phyloP scores from a whole-genome alignment of 1,140 invertebrate species.

The Calliopsis andreniformis region DNA sequence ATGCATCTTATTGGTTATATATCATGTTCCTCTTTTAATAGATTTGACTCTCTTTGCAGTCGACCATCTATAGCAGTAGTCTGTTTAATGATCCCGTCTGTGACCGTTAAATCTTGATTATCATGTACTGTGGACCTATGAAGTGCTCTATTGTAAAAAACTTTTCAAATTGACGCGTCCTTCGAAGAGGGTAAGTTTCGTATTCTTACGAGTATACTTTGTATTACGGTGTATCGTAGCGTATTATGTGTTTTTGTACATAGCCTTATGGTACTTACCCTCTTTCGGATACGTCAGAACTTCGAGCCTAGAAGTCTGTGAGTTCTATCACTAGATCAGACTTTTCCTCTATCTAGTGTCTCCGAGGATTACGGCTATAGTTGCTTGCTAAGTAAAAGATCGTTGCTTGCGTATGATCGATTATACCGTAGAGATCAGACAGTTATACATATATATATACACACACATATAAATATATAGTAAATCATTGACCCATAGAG shows the following conservation, averaged over 20 bases:
- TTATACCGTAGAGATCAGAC: conserved; percentile 35
- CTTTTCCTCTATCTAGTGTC: conserved; percentile 52
- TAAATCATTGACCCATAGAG: neutral
- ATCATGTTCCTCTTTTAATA: conserved; percentile 38
- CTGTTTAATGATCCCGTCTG: conserved; percentile 51
- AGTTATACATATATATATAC: neutral
- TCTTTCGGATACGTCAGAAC: conserved; percentile 58
- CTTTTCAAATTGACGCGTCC: conserved; percentile 56
- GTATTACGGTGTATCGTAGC: conserved; percentile 32
- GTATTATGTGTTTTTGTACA: conserved; percentile 32
- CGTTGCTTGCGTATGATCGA: conserved; percentile 47
- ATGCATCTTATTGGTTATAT: conserved; percentile 43
- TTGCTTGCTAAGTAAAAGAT: conserved; percentile 76
- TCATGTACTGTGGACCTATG: conserved; percentile 46
- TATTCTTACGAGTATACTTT: conserved; percentile 16
- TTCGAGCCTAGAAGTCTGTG: conserved; percentile 51
- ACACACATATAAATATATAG: too few relatives aligned
- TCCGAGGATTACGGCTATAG: conserved; percentile 65
- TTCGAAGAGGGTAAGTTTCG: conserved; percentile 56
- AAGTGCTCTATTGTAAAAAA: conserved; percentile 57
- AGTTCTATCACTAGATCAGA: conserved; percentile 61
- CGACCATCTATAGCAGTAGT: conserved; percentile 54
- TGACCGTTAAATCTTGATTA: conserved; percentile 52
- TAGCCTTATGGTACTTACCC: conserved; percentile 47
- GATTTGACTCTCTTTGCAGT: conserved; percentile 55